These are phyloP conservation scores for Hippocampus mohnikei DNA, from an alignment of 2,113 vertebrate species.

Conservation along the genomic window DNA sequence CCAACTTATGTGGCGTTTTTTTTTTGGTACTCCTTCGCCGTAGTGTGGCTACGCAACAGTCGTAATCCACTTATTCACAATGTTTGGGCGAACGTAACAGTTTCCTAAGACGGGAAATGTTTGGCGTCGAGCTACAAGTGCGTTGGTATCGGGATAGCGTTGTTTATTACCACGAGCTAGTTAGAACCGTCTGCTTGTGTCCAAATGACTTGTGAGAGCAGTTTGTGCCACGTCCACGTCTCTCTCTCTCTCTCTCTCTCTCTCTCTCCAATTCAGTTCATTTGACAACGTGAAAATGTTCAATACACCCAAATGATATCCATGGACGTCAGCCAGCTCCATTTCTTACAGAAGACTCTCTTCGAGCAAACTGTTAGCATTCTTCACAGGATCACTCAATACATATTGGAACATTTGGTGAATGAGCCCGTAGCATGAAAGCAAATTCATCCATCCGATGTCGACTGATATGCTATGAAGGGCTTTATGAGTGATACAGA, in stretches of 20 bases:
- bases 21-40: constrained; percentile 29
- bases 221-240: constrained; percentile 66
- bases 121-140: neutral
- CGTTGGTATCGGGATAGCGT: neutral
- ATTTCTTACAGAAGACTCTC: too few species aligned
- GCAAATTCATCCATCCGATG: too few species aligned
- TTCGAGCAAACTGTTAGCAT: too few species aligned
- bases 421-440: too few species aligned
- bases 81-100: neutral
- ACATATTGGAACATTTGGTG: too few species aligned
- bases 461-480: too few species aligned
- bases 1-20: constrained; percentile 32
- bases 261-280: neutral
- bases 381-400: too few species aligned
- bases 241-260: neutral
- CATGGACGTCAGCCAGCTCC: too few species aligned
- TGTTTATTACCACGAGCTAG: neutral
- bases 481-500: too few species aligned
- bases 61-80: constrained; percentile 6
- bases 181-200: constrained; percentile 29
- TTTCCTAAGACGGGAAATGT: neutral
- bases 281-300: too few species aligned
- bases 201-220: constrained; percentile 57
- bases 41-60: constrained; percentile 15
- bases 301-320: neutral